A percentile compares a stretch with the other conserved stretches of the same genome.
Evolutionary conservation across 2,888 invertebrate genomes (phyloP).

Genomic region (Archips crataeganus): DNA sequence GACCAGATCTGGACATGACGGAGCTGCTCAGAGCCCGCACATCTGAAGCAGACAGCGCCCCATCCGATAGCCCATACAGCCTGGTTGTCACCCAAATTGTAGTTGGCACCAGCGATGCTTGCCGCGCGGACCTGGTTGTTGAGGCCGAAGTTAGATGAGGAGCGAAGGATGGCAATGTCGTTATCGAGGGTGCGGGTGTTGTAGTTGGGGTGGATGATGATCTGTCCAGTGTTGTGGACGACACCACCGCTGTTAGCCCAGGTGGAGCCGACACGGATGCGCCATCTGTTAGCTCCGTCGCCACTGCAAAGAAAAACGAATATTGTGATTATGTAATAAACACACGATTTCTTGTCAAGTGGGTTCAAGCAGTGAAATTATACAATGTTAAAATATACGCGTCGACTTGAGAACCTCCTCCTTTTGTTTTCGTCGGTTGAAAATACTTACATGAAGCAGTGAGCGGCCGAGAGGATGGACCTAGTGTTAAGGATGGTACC

Average conservation of each 20-base stretch:
- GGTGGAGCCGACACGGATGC: slow-evolving; percentile 52
- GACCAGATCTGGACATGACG: slow-evolving; percentile 59
- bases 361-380: no score
- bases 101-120: slow-evolving; percentile 47
- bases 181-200: slow-evolving; percentile 47
- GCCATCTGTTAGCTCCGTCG: slow-evolving; percentile 49
- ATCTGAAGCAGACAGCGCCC: slow-evolving; percentile 49
- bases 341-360: slow-evolving; percentile 10
- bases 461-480: slow-evolving; percentile 45
- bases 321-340: slow-evolving; percentile 1
- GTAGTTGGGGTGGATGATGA: slow-evolving; percentile 54
- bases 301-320: no score
- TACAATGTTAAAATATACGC: background rate
- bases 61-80: slow-evolving; percentile 57
- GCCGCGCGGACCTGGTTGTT: slow-evolving; percentile 42
- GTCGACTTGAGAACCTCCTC: no score
- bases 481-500: slow-evolving; percentile 44
- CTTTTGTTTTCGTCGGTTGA: no score
- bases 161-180: slow-evolving; percentile 56
- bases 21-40: slow-evolving; percentile 50
- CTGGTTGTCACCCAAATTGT: slow-evolving; percentile 48
- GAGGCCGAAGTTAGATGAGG: slow-evolving; percentile 45
- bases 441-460: slow-evolving; percentile 35
- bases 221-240: slow-evolving; percentile 34
- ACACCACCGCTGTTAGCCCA: slow-evolving; percentile 49